Percentiles rank a stretch among this genome's conserved stretches.
phyloP scores from a whole-genome alignment of 2,888 invertebrate species.

The Eristalis tenax region DNA sequence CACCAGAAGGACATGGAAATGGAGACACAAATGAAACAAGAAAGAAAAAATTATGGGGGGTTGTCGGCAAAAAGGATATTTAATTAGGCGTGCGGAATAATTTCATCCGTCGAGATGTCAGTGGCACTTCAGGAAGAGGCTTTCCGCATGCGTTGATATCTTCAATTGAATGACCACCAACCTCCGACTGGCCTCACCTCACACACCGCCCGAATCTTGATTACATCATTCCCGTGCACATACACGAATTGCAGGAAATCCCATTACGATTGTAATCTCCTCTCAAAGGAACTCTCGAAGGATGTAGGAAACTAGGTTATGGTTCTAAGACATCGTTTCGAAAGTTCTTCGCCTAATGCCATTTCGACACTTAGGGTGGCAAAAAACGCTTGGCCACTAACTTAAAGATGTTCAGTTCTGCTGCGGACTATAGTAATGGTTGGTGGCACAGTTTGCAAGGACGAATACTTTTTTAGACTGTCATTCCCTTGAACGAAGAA shows the following conservation, averaged over 20 bases:
- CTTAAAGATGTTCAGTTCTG: constrained; percentile 26
- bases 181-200: neutral
- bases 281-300: constrained; percentile 38
- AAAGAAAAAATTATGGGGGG: neutral
- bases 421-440: constrained; percentile 25
- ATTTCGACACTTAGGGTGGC: constrained; percentile 54
- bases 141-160: constrained; percentile 42
- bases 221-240: neutral
- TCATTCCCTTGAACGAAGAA: neutral
- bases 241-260: constrained; percentile 46
- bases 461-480: neutral
- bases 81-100: constrained; percentile 62
- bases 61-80: constrained; percentile 52
- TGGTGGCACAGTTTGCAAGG: constrained; percentile 4
- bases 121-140: constrained; percentile 27
- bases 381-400: neutral
- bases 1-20: constrained; percentile 5
- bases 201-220: neutral
- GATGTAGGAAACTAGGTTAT: constrained; percentile 37
- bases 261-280: constrained; percentile 58
- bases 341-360: constrained; percentile 43
- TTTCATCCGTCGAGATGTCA: constrained; percentile 46
- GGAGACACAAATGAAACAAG: neutral
- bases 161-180: constrained; percentile 38
- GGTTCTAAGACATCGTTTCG: constrained; percentile 32